Evolutionary conservation across 2,888 invertebrate genomes (phyloP).

Genomic region (Gortyna flavago): DNA sequence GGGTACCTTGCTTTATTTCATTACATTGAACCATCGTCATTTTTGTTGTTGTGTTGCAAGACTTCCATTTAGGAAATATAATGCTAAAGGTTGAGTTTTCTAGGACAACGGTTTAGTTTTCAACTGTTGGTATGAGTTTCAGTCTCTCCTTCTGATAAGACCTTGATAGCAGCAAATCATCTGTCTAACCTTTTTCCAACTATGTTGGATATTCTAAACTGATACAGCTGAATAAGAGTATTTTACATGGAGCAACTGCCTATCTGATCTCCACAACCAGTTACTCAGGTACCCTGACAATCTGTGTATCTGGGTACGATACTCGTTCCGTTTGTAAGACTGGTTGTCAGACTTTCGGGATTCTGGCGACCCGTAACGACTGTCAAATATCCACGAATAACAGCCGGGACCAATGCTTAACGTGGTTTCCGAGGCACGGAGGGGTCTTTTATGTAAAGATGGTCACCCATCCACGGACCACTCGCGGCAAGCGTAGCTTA

Average conservation of each 20-base stretch:
- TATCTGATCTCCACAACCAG: not conserved
- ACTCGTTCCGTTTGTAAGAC: not conserved
- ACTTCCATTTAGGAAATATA: not conserved
- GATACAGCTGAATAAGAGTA: not conserved
- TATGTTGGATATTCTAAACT: too few relatives aligned
- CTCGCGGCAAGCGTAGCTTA: not conserved
- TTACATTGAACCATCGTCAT: constrained; percentile 3
- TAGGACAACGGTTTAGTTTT: too few relatives aligned
- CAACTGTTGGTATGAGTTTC: not conserved
- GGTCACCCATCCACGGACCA: not conserved
- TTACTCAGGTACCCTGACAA: too few relatives aligned
- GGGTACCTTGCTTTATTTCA: constrained; percentile 15
- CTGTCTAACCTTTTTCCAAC: too few relatives aligned
- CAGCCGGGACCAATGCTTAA: too few relatives aligned
- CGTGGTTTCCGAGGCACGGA: too few relatives aligned
- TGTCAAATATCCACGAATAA: too few relatives aligned
- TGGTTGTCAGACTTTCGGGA: not conserved
- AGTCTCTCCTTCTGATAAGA: not conserved
- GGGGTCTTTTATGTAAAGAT: too few relatives aligned
- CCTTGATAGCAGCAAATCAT: too few relatives aligned
- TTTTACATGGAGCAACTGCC: not conserved
- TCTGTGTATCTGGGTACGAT: too few relatives aligned
- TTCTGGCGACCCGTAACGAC: not conserved
- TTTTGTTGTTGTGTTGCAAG: constrained; percentile 10
- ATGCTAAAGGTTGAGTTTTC: not conserved